Percentiles rank a stretch among this genome's conserved stretches.
phyloP scores from a whole-genome alignment of 2,888 invertebrate species.

The Apamea monoglypha region DNA sequence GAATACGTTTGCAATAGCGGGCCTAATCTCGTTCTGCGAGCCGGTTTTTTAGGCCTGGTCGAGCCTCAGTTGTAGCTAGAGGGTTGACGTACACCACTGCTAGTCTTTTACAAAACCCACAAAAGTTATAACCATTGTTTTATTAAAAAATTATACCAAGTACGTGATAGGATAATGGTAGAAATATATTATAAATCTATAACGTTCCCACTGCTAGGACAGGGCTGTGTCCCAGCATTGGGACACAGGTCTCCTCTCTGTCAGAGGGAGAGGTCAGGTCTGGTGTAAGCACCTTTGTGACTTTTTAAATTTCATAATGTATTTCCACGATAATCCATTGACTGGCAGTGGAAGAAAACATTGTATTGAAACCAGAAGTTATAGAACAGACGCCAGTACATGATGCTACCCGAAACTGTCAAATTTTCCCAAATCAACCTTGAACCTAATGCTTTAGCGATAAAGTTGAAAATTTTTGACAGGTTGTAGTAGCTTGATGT shows the following conservation, averaged over 20 bases:
- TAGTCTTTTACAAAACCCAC: neutral
- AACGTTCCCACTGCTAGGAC: neutral
- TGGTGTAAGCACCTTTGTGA: neutral
- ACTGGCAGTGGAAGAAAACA: neutral
- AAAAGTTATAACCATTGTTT: neutral
- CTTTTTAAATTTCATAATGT: neutral
- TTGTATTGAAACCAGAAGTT: neutral
- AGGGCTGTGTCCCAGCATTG: neutral
- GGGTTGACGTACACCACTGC: neutral
- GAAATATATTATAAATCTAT: neutral
- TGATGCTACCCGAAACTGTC: too few relatives aligned
- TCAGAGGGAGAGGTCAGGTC: neutral
- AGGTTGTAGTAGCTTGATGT: too few relatives aligned
- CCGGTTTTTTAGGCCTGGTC: slow-evolving; percentile 11
- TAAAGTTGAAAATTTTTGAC: too few relatives aligned
- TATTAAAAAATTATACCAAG: neutral
- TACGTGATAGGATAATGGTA: neutral
- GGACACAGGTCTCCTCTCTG: neutral
- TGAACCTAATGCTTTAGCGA: too few relatives aligned
- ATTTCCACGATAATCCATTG: neutral
- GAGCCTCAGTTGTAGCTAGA: neutral
- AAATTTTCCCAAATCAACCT: too few relatives aligned
- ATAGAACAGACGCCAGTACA: neutral
- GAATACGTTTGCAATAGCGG: slow-evolving; percentile 15
- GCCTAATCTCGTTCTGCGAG: slow-evolving; percentile 37